Percentiles rank a stretch among this genome's conserved stretches.
These are phyloP conservation scores for Gadus chalcogrammus DNA, from an alignment of 2,113 vertebrate genomes.

Conservation along the genomic window DNA sequence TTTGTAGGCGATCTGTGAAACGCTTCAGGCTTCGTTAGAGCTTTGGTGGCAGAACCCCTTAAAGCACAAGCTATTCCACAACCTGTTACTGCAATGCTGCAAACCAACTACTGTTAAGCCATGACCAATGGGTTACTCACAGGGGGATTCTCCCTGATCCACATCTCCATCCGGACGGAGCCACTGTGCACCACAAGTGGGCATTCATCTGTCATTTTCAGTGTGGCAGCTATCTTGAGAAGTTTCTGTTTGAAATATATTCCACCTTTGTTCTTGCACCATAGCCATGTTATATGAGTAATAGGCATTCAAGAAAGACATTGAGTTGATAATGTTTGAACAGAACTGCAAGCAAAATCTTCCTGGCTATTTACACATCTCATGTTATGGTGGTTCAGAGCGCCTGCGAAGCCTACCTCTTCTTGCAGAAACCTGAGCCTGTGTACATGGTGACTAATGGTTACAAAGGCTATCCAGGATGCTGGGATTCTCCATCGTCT, in stretches of 20 bases:
- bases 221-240: slow-evolving; percentile 58
- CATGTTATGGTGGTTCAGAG: neutral
- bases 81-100: slow-evolving; percentile 22
- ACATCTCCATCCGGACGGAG: neutral
- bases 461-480: slow-evolving; percentile 1
- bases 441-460: neutral
- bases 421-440: neutral
- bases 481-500: neutral
- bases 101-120: neutral
- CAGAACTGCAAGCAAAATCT: neutral
- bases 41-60: slow-evolving; percentile 13
- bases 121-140: neutral
- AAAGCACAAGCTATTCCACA: slow-evolving; percentile 31
- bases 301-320: too few species aligned
- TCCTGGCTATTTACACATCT: neutral
- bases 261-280: too few species aligned
- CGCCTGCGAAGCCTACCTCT: slow-evolving; percentile 27
- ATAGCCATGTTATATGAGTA: too few species aligned
- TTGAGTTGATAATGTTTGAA: neutral
- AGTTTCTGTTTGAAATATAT: too few species aligned
- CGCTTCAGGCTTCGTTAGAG: slow-evolving; percentile 12
- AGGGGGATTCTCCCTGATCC: slow-evolving; percentile 4
- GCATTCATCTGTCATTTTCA: slow-evolving; percentile 19
- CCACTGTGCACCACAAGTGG: slow-evolving; percentile 4
- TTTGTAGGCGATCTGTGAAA: slow-evolving; percentile 5